Base-by-base conservation (phyloP, 2,113 vertebrate species). In the Phalacrocorax aristotelis region DNA sequence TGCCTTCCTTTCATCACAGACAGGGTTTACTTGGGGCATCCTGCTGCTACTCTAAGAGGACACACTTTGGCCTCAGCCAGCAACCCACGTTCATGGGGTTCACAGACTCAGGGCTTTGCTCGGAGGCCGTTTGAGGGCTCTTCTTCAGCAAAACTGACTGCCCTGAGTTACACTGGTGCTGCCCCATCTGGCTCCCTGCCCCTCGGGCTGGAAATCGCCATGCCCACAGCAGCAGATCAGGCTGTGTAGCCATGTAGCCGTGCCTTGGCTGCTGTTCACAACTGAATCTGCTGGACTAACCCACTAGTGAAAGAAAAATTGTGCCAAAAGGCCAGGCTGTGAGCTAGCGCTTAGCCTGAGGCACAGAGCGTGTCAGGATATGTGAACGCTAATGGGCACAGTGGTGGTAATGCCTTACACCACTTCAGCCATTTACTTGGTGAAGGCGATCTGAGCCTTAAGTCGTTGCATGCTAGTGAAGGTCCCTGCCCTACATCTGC, bases 1-100 rank as follows among this genome's bases (percentile, higher is more conserved):
- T 97, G 94, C 91, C 89, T 94, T 96, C 93, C 89, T 97, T 96
- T 94, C 87, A 93, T 96, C 93, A 91, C 96, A 70, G 93, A 19
- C 57, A 54, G 57, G 22, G 87, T 90, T 96, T 96, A 66, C 81
- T 94, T 70, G 0, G 6, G 89, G 70, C 64, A 70, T 94, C 93
- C 97, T 90, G 91, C 96, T 94, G 93, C 87, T 96, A 13, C 84
- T 83, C 71, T 95, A 96, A 95, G 85, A 88, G 84, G 78, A 78
- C 74, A 52, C 0, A 0, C 83, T 95, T 76, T 87, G 62, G 95
- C 92, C 92, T 90, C 26, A 7, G 92, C 83, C 27, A 57, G 69
- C 72, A 78, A 5, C 86, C 17, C 14, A 3, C 55, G 23, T 71
- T 68, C 60, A 23, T 2, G 34, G 44, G 66, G 93, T 38, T 90